phyloP scores from a whole-genome alignment of 2,888 invertebrate species.

The Gari tellinella region DNA sequence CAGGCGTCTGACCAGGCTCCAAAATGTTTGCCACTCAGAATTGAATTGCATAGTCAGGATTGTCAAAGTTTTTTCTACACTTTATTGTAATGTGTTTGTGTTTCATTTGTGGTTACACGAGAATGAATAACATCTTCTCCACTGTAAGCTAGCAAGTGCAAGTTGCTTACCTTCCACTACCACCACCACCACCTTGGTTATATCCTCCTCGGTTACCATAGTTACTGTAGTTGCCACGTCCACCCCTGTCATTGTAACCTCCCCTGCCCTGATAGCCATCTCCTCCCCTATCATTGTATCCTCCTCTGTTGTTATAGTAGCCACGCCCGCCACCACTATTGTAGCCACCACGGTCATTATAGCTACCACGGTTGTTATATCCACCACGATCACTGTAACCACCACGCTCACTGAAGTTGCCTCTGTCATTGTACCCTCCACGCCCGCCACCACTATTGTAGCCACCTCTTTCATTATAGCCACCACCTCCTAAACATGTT shows the following conservation, averaged over 20 bases:
- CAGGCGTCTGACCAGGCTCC: too few relatives aligned
- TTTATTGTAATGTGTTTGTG: too few relatives aligned
- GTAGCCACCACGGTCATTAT: conserved; percentile 72
- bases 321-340: conserved; percentile 54
- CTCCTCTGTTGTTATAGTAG: conserved; percentile 40
- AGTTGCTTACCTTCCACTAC: too few relatives aligned
- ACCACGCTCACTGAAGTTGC: conserved; percentile 9
- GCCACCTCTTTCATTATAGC: neutral
- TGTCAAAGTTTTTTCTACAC: too few relatives aligned
- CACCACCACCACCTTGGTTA: conserved; percentile 18
- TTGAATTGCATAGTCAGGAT: too few relatives aligned
- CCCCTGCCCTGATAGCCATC: conserved; percentile 44
- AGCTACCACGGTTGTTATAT: conserved; percentile 84
- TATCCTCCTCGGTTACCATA: conserved; percentile 63
- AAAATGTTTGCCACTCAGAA: too few relatives aligned
- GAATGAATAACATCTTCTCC: too few relatives aligned
- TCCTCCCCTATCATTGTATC: conserved; percentile 22
- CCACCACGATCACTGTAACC: conserved; percentile 85
- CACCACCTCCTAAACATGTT: too few relatives aligned
- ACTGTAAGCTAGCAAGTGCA: too few relatives aligned
- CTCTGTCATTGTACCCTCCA: conserved; percentile 13
- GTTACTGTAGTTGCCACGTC: conserved; percentile 55
- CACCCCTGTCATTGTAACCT: conserved; percentile 56
- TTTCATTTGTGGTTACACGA: too few relatives aligned
- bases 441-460: neutral